Evolutionary conservation across 2,113 vertebrate species (phyloP).

Genomic region (Athene noctua): DNA sequence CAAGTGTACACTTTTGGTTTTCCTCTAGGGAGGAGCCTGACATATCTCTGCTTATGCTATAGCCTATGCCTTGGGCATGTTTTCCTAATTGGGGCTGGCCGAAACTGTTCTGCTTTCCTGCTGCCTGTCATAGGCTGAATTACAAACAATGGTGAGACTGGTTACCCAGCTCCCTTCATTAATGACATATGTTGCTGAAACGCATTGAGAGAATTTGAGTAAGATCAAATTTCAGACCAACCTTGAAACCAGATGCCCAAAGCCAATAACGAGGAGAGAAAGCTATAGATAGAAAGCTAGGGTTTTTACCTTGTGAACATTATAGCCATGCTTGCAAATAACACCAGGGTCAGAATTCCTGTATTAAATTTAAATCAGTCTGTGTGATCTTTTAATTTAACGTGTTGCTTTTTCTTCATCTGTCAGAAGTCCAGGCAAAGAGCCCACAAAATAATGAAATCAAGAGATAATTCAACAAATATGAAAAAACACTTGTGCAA

Average conservation of each 20-base stretch:
- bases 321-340: neutral
- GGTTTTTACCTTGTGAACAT: neutral
- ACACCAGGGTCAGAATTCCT: neutral
- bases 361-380: neutral
- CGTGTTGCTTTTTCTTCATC: neutral
- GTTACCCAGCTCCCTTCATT: constrained; percentile 29
- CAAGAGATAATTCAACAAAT: neutral
- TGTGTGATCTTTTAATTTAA: neutral
- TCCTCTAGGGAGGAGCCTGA: neutral
- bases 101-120: neutral
- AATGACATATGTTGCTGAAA: constrained; percentile 47
- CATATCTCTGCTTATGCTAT: neutral
- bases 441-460: neutral
- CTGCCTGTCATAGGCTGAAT: neutral
- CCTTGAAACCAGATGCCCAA: constrained; percentile 38
- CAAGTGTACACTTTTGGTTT: neutral
- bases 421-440: neutral
- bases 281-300: neutral
- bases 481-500: neutral
- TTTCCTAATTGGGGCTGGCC: constrained; percentile 24
- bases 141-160: neutral
- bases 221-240: constrained; percentile 49
- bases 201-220: neutral
- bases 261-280: constrained; percentile 17
- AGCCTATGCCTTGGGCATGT: neutral